These are phyloP conservation scores for Cromileptes altivelis DNA, from an alignment of 2,113 vertebrate genomes.

Conservation along the genomic window DNA sequence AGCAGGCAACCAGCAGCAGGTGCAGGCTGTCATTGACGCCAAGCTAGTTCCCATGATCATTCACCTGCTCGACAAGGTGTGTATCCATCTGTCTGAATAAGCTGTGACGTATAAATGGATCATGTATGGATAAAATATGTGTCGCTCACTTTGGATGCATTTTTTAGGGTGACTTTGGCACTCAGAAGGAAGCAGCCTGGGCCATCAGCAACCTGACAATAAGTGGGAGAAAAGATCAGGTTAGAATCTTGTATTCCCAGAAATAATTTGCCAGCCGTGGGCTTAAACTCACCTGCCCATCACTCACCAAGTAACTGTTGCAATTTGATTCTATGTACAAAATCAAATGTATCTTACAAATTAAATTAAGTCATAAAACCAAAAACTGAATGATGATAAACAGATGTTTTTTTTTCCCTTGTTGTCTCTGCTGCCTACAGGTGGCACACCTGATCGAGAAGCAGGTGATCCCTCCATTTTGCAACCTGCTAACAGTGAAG, in stretches of 20 bases:
- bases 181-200: constrained; percentile 99
- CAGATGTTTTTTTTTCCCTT: background rate
- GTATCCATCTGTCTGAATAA: constrained; percentile 5
- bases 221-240: constrained; percentile 98
- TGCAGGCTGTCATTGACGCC: constrained; percentile 98
- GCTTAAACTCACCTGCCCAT: background rate
- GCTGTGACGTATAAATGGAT: background rate
- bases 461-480: constrained; percentile 98
- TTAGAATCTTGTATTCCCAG: constrained; percentile 68
- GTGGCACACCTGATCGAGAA: constrained; percentile 98
- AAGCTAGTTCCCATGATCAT: constrained; percentile 99
- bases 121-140: background rate
- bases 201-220: constrained; percentile 99
- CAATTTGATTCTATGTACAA: too few species aligned
- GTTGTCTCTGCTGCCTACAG: constrained; percentile 71
- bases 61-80: constrained; percentile 98
- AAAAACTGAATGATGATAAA: background rate
- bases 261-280: background rate
- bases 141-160: constrained; percentile 1
- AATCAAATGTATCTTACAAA: background rate
- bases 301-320: background rate
- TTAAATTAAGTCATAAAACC: background rate
- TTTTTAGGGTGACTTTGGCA: constrained; percentile 97
- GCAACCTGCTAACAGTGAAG: constrained; percentile 98
- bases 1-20: constrained; percentile 99